Base-by-base conservation (phyloP, 2,113 vertebrate genomes). In the Strix aluco region DNA sequence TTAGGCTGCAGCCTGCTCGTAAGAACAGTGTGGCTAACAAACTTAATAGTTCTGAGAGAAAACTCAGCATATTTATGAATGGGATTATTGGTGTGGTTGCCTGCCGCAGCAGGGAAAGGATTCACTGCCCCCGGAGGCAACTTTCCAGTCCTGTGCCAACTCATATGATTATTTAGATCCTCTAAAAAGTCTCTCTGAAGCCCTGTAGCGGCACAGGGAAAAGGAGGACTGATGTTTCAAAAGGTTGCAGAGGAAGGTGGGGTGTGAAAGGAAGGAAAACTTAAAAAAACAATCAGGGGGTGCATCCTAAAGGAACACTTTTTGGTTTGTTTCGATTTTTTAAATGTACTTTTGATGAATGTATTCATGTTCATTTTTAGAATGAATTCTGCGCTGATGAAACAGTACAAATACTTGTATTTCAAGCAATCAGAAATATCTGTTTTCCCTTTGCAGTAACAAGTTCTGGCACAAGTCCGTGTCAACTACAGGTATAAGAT, bases 121-220 rank as follows among this genome's bases (percentile, higher is more conserved):
- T 94, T 91, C 91, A 52, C 70, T 90, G 96, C 67, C 82, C 88
- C 95, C 7, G 73, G 90, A 94, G 92, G 93, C 96, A 96, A 90
- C 67, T 94, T 82, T 78, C 66, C 85, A 55, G 75, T 38, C 92
- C 85, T 92, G 38, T 94, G 93, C 90, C 92, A 92, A 77, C 67
- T 92, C 92, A 40, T 54, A 62, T 75, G 86, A 93, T 92, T 77
- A 75, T 46, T 89, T 36, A 92, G 81, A 44, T 55, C 59, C 70
- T 66, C 27, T 32, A 71, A 80, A 69, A 89, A 75, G 34, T 34
- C 83, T 78, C 69, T 59, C n/a, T 19, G 57, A 81, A 94, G 83
- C 66, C 36, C 36, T 86, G 29, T 27, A 89, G 81, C 4, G 4
- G 75, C 57, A 61, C 25, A 40, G 70, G 79, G 70, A 81, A 81